Evolutionary conservation across 2,888 invertebrate genomes (phyloP).

Genomic region (Polyploca ridens): DNA sequence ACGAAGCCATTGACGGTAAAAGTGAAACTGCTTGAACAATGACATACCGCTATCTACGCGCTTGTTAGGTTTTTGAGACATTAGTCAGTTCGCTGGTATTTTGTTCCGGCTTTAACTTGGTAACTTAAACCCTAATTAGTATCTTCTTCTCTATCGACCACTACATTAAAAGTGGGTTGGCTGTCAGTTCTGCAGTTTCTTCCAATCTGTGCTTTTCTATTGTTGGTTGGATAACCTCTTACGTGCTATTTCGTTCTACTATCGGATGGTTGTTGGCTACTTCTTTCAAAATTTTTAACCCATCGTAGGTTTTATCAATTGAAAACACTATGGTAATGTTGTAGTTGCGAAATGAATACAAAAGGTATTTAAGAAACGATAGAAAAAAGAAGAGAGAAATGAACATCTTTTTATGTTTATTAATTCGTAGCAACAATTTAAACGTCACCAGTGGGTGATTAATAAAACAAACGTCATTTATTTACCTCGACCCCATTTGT

Average conservation of each 20-base stretch:
- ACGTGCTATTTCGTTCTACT: neutral
- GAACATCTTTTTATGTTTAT: neutral
- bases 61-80: neutral
- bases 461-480: constrained; percentile 26
- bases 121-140: too few species aligned
- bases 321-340: neutral
- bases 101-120: too few species aligned
- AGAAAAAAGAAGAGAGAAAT: neutral
- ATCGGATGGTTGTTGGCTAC: neutral
- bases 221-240: too few species aligned
- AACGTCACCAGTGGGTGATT: constrained; percentile 8
- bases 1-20: constrained; percentile 35
- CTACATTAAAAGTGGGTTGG: neutral
- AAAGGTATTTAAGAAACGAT: neutral
- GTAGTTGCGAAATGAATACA: neutral
- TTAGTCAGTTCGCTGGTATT: too few species aligned
- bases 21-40: constrained; percentile 36
- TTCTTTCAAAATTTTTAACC: neutral
- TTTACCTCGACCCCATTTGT: constrained; percentile 37
- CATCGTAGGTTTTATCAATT: neutral
- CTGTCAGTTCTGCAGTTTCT: neutral
- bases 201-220: neutral
- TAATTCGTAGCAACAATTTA: neutral
- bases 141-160: neutral
- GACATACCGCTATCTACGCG: neutral